phyloP scores from a whole-genome alignment of 2,888 invertebrate species.

The Agrotis exclamationis region DNA sequence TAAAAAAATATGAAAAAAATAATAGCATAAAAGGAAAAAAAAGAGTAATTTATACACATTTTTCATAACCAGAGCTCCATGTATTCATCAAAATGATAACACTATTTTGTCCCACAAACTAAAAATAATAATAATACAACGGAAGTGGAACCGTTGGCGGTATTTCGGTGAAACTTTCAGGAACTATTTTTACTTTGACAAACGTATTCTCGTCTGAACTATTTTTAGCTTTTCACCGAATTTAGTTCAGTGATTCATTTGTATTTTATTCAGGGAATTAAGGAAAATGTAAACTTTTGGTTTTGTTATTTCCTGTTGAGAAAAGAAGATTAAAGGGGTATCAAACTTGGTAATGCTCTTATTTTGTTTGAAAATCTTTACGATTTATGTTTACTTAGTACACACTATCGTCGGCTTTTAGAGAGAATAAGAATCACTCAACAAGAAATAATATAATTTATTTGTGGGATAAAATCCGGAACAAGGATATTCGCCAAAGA shows the following conservation, averaged over 20 bases:
- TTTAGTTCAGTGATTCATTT: slow-evolving; percentile 52
- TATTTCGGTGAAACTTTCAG: slow-evolving; percentile 46
- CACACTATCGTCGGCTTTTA: too few species aligned
- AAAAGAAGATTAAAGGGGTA: background rate
- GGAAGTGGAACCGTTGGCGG: slow-evolving; percentile 47
- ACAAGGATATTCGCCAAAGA: too few species aligned
- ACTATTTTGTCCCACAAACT: slow-evolving; percentile 12
- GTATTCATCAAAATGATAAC: background rate
- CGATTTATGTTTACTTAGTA: too few species aligned
- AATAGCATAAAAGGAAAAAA: too few species aligned
- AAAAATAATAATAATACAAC: slow-evolving; percentile 41
- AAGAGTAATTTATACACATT: too few species aligned
- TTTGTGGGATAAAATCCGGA: too few species aligned
- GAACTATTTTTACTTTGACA: slow-evolving; percentile 51
- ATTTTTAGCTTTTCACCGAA: slow-evolving; percentile 51
- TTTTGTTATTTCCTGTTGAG: slow-evolving; percentile 22
- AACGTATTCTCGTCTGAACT: slow-evolving; percentile 46
- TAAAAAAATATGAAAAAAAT: too few species aligned
- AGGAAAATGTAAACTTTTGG: slow-evolving; percentile 17
- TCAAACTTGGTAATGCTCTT: background rate
- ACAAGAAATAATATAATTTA: too few species aligned
- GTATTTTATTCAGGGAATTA: slow-evolving; percentile 33
- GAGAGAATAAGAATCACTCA: too few species aligned
- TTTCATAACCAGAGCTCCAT: background rate
- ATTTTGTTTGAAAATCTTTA: background rate